Conservation (phyloP, 2,888 invertebrate genomes). For the Patella pellucida region DNA sequence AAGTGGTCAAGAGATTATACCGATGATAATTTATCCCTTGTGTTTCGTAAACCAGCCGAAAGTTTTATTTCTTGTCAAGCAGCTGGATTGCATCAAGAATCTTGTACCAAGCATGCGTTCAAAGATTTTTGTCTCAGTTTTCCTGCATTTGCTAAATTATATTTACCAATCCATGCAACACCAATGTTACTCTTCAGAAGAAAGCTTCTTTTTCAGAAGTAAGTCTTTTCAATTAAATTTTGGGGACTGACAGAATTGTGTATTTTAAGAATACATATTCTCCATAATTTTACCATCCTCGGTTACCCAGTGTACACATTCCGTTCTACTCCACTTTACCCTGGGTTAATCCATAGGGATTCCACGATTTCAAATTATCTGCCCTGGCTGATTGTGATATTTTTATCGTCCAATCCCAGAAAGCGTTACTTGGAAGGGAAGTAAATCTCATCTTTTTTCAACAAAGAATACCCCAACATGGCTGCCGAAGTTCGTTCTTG, state of each 20-base stretch:
- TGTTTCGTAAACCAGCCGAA: conserved; percentile 47
- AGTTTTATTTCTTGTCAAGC: conserved; percentile 52
- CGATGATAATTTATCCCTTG: conserved; percentile 38
- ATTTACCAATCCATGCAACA: conserved; percentile 56
- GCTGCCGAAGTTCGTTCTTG: too few species aligned
- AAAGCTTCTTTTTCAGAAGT: conserved; percentile 48
- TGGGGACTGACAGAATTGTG: conserved; percentile 44
- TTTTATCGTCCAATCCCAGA: too few species aligned
- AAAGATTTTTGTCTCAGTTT: conserved; percentile 49
- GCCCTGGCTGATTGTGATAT: too few species aligned
- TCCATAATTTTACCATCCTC: too few species aligned
- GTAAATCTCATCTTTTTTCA: too few species aligned
- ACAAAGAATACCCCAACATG: too few species aligned
- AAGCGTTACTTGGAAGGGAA: too few species aligned
- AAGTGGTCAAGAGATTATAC: conserved; percentile 60
- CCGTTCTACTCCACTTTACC: too few species aligned
- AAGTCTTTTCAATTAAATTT: conserved; percentile 26
- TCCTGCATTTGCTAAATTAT: conserved; percentile 56
- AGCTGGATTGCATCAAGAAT: conserved; percentile 47
- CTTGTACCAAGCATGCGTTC: conserved; percentile 49
- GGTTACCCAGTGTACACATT: too few species aligned
- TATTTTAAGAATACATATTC: too few species aligned
- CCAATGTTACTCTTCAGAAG: conserved; percentile 54
- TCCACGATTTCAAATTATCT: too few species aligned
- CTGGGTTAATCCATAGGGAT: too few species aligned